Evolutionary conservation across 2,113 vertebrate genomes (phyloP).

Genomic region (Dascyllus trimaculatus): DNA sequence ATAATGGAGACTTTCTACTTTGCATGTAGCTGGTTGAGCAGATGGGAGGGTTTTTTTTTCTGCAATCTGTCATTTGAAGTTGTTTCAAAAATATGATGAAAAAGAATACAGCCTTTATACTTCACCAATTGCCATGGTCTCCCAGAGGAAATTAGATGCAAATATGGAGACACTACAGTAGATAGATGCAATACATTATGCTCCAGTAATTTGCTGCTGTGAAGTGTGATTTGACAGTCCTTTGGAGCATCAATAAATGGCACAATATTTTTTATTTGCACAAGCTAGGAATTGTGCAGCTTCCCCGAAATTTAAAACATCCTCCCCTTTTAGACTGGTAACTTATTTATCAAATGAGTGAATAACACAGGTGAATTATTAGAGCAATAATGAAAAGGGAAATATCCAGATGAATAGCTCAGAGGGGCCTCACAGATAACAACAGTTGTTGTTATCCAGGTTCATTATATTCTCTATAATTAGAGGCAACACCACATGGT

Average conservation of each 20-base stretch:
- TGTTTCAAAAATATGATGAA: conserved; percentile 33
- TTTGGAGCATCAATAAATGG: conserved; percentile 21
- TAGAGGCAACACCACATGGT: conserved; percentile 2
- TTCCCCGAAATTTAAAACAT: conserved; percentile 4
- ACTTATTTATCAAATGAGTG: conserved; percentile 11
- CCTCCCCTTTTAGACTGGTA: neutral
- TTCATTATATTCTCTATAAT: conserved; percentile 29
- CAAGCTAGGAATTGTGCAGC: conserved; percentile 22
- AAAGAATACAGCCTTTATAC: conserved; percentile 40
- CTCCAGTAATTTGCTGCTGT: conserved; percentile 37
- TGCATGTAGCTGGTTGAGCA: conserved; percentile 32
- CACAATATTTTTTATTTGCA: conserved; percentile 14
- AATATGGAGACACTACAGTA: conserved; percentile 36
- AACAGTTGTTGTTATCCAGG: conserved; percentile 13
- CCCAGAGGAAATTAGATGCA: conserved; percentile 49
- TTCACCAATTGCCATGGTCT: conserved; percentile 25
- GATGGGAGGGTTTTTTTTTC: conserved; percentile 35
- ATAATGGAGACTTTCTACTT: conserved; percentile 28
- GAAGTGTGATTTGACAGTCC: conserved; percentile 23
- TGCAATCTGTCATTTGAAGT: conserved; percentile 25
- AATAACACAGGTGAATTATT: conserved; percentile 22
- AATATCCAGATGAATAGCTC: conserved; percentile 8
- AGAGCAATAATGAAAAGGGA: conserved; percentile 13
- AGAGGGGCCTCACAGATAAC: neutral
- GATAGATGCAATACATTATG: conserved; percentile 36